Conservation (phyloP, 2,888 invertebrate genomes). For the Rambutsinella grinnellia region DNA sequence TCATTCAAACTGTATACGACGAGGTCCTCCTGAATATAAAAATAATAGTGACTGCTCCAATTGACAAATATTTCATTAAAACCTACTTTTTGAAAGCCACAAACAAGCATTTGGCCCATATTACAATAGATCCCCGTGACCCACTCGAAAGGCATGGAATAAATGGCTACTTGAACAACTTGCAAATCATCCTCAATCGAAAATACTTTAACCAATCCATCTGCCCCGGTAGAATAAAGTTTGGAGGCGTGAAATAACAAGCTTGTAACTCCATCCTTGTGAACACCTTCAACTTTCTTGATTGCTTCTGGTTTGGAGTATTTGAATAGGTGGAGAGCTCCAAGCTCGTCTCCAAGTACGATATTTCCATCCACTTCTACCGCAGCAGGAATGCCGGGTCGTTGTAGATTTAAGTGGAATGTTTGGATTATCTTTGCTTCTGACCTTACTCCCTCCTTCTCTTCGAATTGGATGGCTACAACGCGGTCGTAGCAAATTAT, state of each 20-base stretch:
- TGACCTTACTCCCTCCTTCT: slow-evolving; percentile 12
- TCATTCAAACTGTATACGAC: slow-evolving; percentile 49
- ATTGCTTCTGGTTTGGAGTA: slow-evolving; percentile 25
- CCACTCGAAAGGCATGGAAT: slow-evolving; percentile 52
- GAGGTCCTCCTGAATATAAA: slow-evolving; percentile 40
- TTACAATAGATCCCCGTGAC: slow-evolving; percentile 28
- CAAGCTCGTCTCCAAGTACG: slow-evolving; percentile 44
- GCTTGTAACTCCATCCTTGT: slow-evolving; percentile 46
- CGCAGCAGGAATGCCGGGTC: slow-evolving; percentile 46
- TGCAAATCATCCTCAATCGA: slow-evolving; percentile 13
- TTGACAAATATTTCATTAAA: neutral
- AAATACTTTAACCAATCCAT: slow-evolving; percentile 43
- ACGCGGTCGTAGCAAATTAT: slow-evolving; percentile 28
- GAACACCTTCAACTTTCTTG: slow-evolving; percentile 26
- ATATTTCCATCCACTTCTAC: slow-evolving; percentile 26
- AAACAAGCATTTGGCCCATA: slow-evolving; percentile 33
- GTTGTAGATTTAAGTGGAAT: slow-evolving; percentile 27
- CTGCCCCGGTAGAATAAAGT: slow-evolving; percentile 42
- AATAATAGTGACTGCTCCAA: slow-evolving; percentile 17
- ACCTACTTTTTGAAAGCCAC: slow-evolving; percentile 55
- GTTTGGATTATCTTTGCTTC: slow-evolving; percentile 36
- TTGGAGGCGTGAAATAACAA: slow-evolving; percentile 23
- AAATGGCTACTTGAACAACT: slow-evolving; percentile 18
- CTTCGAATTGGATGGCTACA: slow-evolving; percentile 19
- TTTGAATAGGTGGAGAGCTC: slow-evolving; percentile 26